Evolutionary conservation across 2,113 vertebrate genomes (phyloP), one percentile per base, ranked within the genome.

Genomic region (Anoplopoma fimbria): DNA sequence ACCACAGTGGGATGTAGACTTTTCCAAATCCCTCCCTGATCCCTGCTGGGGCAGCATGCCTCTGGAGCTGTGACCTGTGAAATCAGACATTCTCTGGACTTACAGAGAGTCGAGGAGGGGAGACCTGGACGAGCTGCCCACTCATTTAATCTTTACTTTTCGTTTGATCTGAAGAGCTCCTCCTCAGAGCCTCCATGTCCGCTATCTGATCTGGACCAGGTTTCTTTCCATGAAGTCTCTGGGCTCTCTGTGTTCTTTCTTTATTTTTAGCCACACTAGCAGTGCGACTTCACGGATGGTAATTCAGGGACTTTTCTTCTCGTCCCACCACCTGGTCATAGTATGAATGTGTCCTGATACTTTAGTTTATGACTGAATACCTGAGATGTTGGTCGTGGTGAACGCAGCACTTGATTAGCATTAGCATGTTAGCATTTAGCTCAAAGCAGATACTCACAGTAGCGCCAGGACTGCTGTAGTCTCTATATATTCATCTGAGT

Each of bases 11-110:
- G 42, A 76, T 82, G 76, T 72, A 87, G 83, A 83, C 93, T 95
- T 93, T 87, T 91, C 90, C 89, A 93, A 95, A 95, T 95, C 92
- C 93, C 72, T 74, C 71, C 64, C 83, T 94, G 93, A 95, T 95
- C 94, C 93, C 88, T 75, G 75, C 77, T 87, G 74, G 76, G 51
- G 79, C 87, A 86, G 89, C 91, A 93, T 95, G 84, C 93, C 93
- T n/a, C 86, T 53, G 60, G 85, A 88, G 85, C 87, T 90, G 80
- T 95, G 94, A 95, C 91, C 94, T 93, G 93, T 94, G 83, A 95
- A 95, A 95, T 95, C 88, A 83, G 79, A 85, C 89, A 89, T 93
- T 85, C 89, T 89, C 84, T 71, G 74, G 74, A 79, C 82, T 51
- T 82, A 61, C 68, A 82, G 75, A 83, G 31, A 72, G 57, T 75